Evolutionary conservation across 2,797 vertebrate genomes (phyloP), one percentile per base, ranked within the genome.

Genomic region (Lacerta bilineata): DNA sequence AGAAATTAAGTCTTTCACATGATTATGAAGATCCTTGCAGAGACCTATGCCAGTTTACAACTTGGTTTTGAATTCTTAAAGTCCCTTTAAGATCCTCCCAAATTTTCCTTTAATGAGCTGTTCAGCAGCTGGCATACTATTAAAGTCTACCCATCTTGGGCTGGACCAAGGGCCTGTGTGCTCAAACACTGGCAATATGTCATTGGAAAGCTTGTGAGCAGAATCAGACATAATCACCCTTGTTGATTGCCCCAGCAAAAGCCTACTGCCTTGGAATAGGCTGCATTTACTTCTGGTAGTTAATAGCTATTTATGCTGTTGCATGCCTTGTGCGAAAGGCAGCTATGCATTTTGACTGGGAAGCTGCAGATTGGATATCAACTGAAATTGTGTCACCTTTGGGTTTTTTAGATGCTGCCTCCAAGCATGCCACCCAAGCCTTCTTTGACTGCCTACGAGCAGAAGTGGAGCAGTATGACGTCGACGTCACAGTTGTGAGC

Each of bases 401-500:
- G 46, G 13, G 88, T 46, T 89, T 84, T 92, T 59, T 95, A 99
- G 99, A 99, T 27, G 97, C 98, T 4, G 99, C 98, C 33, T 99
- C 99, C 4, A 99, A 99, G 88, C 99, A 99, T 0, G 99, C 99
- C 18, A 98, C 97, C 29, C 99, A 99, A 96, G 99, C 99, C 4
- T 99, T 98, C 95, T 99, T 98, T 29, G 99, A 99, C 95, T 99
- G 99, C 36, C 95, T 99, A 13, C 96, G 99, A 43, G 98, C 99
- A 0, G 99, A 99, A 95, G 93, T 99, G 0, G 96, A 98, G 59
- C 94, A 95, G 89, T 95, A 97, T 0, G 94, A 96, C 61, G 96
- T 99, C 0, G 90, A 96, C 0, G 99, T 99, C 95, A 98, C 98
- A 0, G 97, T 99, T 2, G 92, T 99, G 93, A 99, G 98, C 91